Evolutionary conservation across 2,888 invertebrate genomes (phyloP).

Genomic region (Chrysolina americana): DNA sequence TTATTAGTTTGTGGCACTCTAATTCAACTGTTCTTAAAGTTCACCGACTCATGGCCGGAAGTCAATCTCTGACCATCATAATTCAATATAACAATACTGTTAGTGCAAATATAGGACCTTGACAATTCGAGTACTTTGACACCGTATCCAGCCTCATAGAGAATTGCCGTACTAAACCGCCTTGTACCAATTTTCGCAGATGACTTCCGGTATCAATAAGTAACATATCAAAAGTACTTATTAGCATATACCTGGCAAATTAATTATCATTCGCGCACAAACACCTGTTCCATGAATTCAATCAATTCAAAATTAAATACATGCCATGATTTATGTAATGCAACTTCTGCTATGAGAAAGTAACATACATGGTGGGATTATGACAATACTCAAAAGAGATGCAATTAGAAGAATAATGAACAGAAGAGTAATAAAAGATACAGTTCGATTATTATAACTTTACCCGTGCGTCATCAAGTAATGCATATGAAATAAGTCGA

Average conservation of each 20-base stretch:
- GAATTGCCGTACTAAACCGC: conserved; percentile 32
- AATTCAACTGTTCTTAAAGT: neutral
- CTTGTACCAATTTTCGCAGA: conserved; percentile 22
- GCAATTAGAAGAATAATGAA: too few relatives aligned
- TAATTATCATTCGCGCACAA: neutral
- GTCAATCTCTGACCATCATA: neutral
- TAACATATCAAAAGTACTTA: conserved; percentile 23
- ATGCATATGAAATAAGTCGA: too few relatives aligned
- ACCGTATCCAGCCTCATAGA: conserved; percentile 17
- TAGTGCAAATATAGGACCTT: conserved; percentile 14
- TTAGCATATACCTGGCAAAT: neutral
- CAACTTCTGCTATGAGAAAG: too few relatives aligned
- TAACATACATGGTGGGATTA: too few relatives aligned
- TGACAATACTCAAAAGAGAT: too few relatives aligned
- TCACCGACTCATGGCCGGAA: conserved; percentile 31
- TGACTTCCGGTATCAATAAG: conserved; percentile 28
- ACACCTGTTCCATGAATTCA: conserved; percentile 28
- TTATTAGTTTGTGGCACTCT: neutral
- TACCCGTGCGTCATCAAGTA: too few relatives aligned
- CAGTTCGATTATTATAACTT: too few relatives aligned
- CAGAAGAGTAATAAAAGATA: too few relatives aligned
- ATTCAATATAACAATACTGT: conserved; percentile 9
- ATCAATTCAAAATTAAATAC: conserved; percentile 17
- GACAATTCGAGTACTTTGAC: conserved; percentile 27
- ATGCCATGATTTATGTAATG: too few relatives aligned